These are phyloP conservation scores for Neoascia interrupta DNA, from an alignment of 2,888 invertebrate species.

Conservation along the genomic window DNA sequence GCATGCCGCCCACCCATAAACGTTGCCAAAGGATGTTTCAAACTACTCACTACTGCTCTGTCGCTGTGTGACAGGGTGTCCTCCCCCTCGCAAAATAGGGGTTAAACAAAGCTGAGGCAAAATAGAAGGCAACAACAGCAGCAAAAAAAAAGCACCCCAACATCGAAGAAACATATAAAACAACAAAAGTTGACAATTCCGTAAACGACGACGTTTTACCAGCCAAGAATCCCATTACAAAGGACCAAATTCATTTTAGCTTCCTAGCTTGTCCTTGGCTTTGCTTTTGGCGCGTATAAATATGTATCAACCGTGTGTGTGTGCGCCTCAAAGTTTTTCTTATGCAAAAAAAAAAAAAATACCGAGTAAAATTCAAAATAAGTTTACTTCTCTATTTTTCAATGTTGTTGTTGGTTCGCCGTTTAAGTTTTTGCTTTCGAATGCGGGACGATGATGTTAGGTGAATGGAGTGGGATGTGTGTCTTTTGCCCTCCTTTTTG, in stretches of 20 bases:
- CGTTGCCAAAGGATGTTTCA: constrained; percentile 40
- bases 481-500: not conserved
- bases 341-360: constrained; percentile 48
- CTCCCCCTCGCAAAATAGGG: constrained; percentile 6
- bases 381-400: constrained; percentile 45
- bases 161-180: constrained; percentile 5
- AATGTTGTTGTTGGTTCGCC: constrained; percentile 10
- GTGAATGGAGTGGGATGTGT: not conserved
- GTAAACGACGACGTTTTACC: constrained; percentile 43
- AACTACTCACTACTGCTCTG: constrained; percentile 29
- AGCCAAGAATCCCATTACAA: constrained; percentile 52
- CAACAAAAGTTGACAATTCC: constrained; percentile 46
- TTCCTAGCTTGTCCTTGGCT: constrained; percentile 47
- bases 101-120: constrained; percentile 11
- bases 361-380: constrained; percentile 32
- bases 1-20: constrained; percentile 3
- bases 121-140: not conserved
- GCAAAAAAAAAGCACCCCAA: not conserved
- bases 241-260: constrained; percentile 53
- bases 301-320: not conserved
- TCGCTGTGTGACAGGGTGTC: constrained; percentile 14
- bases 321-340: constrained; percentile 20
- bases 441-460: not conserved
- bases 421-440: constrained; percentile 10
- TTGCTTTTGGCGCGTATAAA: not conserved